Base-by-base conservation (phyloP, 2,113 vertebrate species). In the Chionodraco myersi region DNA sequence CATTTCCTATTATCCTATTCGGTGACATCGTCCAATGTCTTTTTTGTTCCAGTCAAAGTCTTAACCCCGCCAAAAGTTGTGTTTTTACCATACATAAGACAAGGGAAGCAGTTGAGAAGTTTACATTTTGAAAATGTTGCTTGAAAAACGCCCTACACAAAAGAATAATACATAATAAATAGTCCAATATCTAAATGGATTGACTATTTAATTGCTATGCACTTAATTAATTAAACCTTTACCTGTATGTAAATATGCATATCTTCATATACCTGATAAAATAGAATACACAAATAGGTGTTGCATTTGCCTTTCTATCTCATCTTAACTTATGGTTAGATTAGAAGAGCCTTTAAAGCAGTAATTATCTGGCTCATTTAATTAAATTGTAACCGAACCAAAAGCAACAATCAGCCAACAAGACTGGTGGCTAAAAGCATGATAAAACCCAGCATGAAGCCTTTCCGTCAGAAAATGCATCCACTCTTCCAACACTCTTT, bases 351-450 rank as follows among this genome's bases (percentile, higher is more conserved):
- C 73, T 72, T 79, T 81, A 77, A 86, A 68, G 81, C 75, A 80
- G 54, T 36, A 64, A 90, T 90, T 91, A 88, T 72, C 82, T 86
- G 74, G 85, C 86, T 89, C 77, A 82, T 92, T 84, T 72, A 79
- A 87, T 88, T 87, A 53, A 86, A 88, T 91, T 87, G 83, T 87
- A 83, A 79, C 67, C 52, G 80, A 83, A 88, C 84, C 75, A 86
- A 90, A 84, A 84, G 41, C 73, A 69, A 88, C 79, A 86, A 88
- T 65, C 76, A 75, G 76, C 74, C 81, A 82, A 80, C 75, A 66
- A 88, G 77, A 84, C 72, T 88, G 82, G 75, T 81, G 83, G 73
- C 79, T 82, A 80, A 88, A 84, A 88, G 79, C 79, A 76, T 63
- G 72, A 88, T 85, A 89, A 88, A 89, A 82, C 84, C 34, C 88